Percentiles rank a stretch among this genome's conserved stretches.
phyloP scores from a whole-genome alignment of 2,888 invertebrate genomes.

The Drosophila flavopinicola region DNA sequence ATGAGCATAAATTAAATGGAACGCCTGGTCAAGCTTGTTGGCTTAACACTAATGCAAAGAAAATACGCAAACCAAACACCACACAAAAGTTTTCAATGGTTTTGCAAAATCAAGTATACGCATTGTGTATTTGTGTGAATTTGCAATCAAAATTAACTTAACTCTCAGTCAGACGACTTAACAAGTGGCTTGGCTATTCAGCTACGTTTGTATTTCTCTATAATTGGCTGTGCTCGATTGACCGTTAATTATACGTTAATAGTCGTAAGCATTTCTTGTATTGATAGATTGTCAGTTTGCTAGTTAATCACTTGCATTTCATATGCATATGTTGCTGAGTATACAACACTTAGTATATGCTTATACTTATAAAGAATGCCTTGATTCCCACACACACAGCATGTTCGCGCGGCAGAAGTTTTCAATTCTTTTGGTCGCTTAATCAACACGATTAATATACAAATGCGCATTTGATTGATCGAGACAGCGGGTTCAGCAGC shows the following conservation, averaged over 20 bases:
- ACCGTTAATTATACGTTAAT: constrained; percentile 30
- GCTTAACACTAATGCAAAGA: constrained; percentile 32
- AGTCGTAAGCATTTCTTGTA: constrained; percentile 7
- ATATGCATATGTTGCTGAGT: constrained; percentile 9
- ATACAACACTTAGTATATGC: background rate
- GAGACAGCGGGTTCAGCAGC: constrained; percentile 11
- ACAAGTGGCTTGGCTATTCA: background rate
- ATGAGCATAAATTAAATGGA: constrained; percentile 74
- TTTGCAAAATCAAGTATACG: constrained; percentile 8
- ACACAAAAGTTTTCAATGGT: background rate
- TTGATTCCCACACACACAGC: constrained; percentile 16
- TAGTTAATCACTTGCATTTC: constrained; percentile 23
- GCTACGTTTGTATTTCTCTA: background rate
- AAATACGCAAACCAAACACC: constrained; percentile 26
- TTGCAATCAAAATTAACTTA: background rate
- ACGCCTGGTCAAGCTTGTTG: constrained; percentile 40
- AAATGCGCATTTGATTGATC: constrained; percentile 70
- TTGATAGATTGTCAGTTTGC: constrained; percentile 16
- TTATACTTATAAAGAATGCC: constrained; percentile 14
- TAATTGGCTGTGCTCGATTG: constrained; percentile 22
- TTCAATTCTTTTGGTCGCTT: constrained; percentile 34
- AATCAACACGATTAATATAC: constrained; percentile 64
- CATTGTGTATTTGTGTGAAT: background rate
- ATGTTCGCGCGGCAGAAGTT: constrained; percentile 25
- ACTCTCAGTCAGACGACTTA: background rate